Base-by-base conservation (phyloP, 2,797 vertebrate genomes). In the Anabas testudineus region DNA sequence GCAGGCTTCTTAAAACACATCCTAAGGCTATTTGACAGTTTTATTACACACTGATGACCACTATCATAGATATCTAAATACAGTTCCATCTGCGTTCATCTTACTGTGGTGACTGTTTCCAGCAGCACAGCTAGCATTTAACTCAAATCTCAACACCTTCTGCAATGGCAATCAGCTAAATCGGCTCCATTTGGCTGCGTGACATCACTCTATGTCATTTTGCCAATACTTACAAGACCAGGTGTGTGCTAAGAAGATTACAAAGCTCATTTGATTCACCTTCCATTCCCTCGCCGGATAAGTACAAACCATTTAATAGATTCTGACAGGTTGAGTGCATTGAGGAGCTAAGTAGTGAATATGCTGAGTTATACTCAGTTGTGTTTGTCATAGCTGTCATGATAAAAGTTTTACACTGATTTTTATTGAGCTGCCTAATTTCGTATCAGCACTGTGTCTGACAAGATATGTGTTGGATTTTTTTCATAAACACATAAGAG, bases 161-260 rank as follows among this genome's bases (percentile, higher is more conserved):
- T 68, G 65, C 73, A 56, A 30, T 85, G 74, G 78, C 82, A 76
- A 83, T 79, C 54, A 10, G 67, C 37, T 85, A 65, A 87, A 78
- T 65, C 66, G 70, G 76, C 83, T 84, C 79, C 59, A 60, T 80
- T 87, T 87, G 89, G 71, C 81, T 22, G 41, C 43, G 66, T 89
- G 89, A 91, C 88, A 88, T 92, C 85, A 90, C 79, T 70, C 48
- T 36, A 14, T 24, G 51, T 79, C 36, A 48, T 41, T 24, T 39
- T 81, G 88, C 90, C 90, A 92, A 76, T 57, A 71, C 78, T 71
- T 90, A 91, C 87, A 88, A 78, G 54, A 60, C 87, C 90, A 93
- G 88, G 87, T 92, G 88, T 82, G 71, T 74, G 71, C 76, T 77
- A 52, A 81, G 78, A 86, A 63, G 78, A 83, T 85, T 88, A 88